Base-by-base conservation (phyloP, 2,113 vertebrate genomes). In the Perccottus glenii region DNA sequence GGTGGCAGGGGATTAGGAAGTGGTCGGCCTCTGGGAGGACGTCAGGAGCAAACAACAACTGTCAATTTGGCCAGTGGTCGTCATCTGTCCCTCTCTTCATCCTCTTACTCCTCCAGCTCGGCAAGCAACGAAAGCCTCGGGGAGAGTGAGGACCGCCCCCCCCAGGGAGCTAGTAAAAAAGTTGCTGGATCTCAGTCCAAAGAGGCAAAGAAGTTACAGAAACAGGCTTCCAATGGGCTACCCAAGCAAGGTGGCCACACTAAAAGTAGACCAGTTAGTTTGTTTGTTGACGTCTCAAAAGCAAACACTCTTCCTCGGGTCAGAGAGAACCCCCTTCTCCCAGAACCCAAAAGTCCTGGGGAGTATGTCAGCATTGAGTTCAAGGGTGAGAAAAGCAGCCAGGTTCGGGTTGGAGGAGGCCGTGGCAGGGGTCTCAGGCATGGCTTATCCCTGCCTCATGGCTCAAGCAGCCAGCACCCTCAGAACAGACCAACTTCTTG, bases 41-140 rank as follows among this genome's bases (percentile, higher is more conserved):
- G 47, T 56, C 80, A 86, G 70, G 87, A 87, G 19, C 83, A 71
- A 36, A 27, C 40, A 10, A 51, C 65, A 33, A 59, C 14, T 12
- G 73, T n/a, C 6, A 70, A 38, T 48, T 67, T 87, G 62, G 46
- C 27, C 32, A 79, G 50, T 8, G 76, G 62, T n/a, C 86, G 79
- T 10, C 91, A 90, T 65, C 64, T 88, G 36, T 93, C 86, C 3
- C 85, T 92, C 33, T 94, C 94, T 38, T 91, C 90, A 14, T 91
- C 90, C 12, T 94, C 93, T 0, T 94, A 92, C 63, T 94, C 92
- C 5, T 94, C 93, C 63, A 92, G 91, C 83, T 93, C 93, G 32
- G 91, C 93, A 16, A 94, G 94, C 87, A 93, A 85, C 0, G 94
- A 95, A 82, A 94, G 93, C 78, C 85, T 95, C 1, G 94, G 92